Evolutionary conservation across 2,113 vertebrate species (phyloP).

Genomic region (Nothocercus julius): DNA sequence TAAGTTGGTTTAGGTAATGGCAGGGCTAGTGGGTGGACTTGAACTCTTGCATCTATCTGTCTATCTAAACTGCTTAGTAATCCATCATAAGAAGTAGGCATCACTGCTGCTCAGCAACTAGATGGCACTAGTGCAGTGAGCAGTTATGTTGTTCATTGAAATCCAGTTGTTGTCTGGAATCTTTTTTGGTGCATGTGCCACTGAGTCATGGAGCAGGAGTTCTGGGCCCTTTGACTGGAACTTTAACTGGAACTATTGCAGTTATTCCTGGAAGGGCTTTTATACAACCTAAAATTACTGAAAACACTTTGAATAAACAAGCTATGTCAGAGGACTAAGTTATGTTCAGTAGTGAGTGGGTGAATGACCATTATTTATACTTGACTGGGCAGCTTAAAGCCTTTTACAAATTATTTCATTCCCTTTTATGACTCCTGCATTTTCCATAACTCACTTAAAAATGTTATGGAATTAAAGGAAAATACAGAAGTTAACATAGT

Average conservation of each 20-base stretch:
- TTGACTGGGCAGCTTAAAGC: neutral
- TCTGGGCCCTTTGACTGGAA: neutral
- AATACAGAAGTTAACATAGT: neutral
- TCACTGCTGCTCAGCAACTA: neutral
- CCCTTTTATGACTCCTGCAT: neutral
- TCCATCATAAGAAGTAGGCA: neutral
- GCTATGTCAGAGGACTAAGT: neutral
- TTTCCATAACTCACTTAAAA: neutral
- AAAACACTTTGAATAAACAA: neutral
- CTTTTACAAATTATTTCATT: neutral
- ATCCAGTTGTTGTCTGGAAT: neutral
- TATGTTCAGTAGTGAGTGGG: neutral
- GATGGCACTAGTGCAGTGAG: neutral
- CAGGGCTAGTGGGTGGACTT: neutral
- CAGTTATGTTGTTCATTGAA: fast-evolving
- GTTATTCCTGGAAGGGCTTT: constrained; percentile 19
- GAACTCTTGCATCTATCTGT: neutral
- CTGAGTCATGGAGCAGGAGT: constrained; percentile 25
- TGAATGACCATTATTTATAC: fast-evolving
- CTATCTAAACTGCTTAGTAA: neutral
- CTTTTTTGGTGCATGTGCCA: neutral
- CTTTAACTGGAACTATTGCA: neutral
- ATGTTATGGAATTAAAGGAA: neutral
- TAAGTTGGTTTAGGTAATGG: neutral
- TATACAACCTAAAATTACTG: neutral